A percentile compares a stretch with the other conserved stretches of the same genome.
Evolutionary conservation across 2,113 vertebrate genomes (phyloP).

Genomic region (Cryptotis parvus): DNA sequence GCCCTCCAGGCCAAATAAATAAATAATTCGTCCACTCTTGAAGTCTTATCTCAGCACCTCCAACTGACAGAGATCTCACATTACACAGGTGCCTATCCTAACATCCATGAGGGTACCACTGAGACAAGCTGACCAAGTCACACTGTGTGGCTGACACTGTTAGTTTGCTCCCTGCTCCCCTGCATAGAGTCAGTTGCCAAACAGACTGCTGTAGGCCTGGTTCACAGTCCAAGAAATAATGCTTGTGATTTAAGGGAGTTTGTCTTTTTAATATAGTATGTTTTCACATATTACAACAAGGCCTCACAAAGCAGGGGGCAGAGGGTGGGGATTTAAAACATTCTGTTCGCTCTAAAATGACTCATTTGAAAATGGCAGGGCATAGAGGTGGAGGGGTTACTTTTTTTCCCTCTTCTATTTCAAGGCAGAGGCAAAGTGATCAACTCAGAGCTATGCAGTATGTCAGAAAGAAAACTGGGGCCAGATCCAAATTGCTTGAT

Average conservation of each 20-base stretch:
- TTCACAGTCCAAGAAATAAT: not conserved
- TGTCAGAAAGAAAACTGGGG: not conserved
- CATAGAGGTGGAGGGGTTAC: not conserved
- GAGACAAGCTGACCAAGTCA: too few relatives aligned
- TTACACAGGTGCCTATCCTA: not conserved
- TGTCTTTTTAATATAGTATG: not conserved
- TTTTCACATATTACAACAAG: not conserved
- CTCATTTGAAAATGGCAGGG: not conserved
- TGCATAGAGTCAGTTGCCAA: not conserved
- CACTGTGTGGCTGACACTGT: not conserved
- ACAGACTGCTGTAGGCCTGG: not conserved
- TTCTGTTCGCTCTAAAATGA: slow-evolving; percentile 13
- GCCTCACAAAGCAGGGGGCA: not conserved
- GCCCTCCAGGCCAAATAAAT: too few relatives aligned
- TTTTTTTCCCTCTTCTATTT: too few relatives aligned
- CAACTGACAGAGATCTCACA: too few relatives aligned
- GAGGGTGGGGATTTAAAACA: not conserved
- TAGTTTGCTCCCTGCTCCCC: not conserved
- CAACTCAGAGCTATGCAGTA: not conserved
- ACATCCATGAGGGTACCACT: not conserved
- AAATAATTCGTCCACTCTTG: too few relatives aligned
- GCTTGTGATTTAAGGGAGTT: not conserved
- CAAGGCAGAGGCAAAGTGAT: not conserved
- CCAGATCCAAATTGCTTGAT: slow-evolving; percentile 28
- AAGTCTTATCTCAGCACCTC: too few relatives aligned